phyloP scores from a whole-genome alignment of 2,888 invertebrate species.

The Xestoiulus laeticollis region DNA sequence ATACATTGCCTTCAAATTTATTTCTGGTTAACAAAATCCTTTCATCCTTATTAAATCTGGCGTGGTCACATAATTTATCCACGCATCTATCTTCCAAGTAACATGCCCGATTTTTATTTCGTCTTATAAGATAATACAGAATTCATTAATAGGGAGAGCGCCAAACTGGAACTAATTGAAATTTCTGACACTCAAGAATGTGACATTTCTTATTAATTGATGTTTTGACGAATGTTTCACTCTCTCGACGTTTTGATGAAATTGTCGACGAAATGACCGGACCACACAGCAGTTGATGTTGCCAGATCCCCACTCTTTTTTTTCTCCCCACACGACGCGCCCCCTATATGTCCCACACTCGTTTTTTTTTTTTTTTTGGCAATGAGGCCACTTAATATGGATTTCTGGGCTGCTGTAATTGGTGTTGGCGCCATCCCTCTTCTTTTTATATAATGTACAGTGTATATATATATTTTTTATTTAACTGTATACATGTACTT shows the following conservation, averaged over 20 bases:
- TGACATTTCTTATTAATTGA: conserved; percentile 3
- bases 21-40: too few relatives aligned
- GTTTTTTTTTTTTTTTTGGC: neutral
- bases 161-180: neutral
- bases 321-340: neutral
- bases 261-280: neutral
- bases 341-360: neutral
- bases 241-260: neutral
- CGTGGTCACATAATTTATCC: too few relatives aligned
- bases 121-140: too few relatives aligned
- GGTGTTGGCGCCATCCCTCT: neutral
- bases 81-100: too few relatives aligned
- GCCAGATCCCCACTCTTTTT: neutral
- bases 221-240: conserved; percentile 22
- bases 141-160: too few relatives aligned
- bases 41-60: too few relatives aligned
- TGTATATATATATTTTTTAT: too few relatives aligned
- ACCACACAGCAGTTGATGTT: neutral
- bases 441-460: neutral
- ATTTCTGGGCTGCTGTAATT: conserved; percentile 20
- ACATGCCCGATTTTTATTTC: too few relatives aligned
- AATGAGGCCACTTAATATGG: conserved; percentile 19
- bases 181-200: neutral
- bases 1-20: too few relatives aligned
- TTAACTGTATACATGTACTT: too few relatives aligned